phyloP scores from a whole-genome alignment of 2,113 vertebrate genomes.

The Calyptommatus sinebrachiatus region DNA sequence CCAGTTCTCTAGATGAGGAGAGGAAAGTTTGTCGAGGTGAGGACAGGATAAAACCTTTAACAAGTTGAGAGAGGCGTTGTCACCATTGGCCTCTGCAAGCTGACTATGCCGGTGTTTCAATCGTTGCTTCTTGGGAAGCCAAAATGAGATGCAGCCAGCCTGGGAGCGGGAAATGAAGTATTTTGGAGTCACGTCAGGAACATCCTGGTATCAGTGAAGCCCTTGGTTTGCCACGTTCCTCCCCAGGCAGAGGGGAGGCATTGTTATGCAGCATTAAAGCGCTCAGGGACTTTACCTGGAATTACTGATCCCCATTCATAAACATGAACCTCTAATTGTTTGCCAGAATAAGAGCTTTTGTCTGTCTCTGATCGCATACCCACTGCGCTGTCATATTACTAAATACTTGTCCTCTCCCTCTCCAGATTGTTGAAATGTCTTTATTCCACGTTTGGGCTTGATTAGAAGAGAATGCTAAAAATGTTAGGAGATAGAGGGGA shows the following conservation, averaged over 20 bases:
- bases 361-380: neutral
- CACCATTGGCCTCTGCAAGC: neutral
- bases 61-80: accelerated
- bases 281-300: conserved; percentile 60
- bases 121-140: conserved; percentile 16
- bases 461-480: neutral
- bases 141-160: neutral
- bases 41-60: neutral
- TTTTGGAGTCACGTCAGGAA: conserved; percentile 63
- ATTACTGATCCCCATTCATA: conserved; percentile 65
- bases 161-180: conserved; percentile 41
- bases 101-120: accelerated
- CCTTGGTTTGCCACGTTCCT: neutral
- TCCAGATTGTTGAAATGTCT: conserved; percentile 41
- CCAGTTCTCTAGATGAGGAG: too few relatives aligned
- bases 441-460: neutral
- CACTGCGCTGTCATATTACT: conserved; percentile 27
- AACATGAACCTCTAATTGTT: conserved; percentile 68
- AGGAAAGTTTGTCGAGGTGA: neutral
- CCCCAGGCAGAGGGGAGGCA: conserved; percentile 38
- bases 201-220: conserved; percentile 24
- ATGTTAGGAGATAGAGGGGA: neutral
- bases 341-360: conserved; percentile 10
- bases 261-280: conserved; percentile 32
- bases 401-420: conserved; percentile 40